Base-by-base conservation (phyloP, 2,113 vertebrate genomes). In the Monopterus albus region DNA sequence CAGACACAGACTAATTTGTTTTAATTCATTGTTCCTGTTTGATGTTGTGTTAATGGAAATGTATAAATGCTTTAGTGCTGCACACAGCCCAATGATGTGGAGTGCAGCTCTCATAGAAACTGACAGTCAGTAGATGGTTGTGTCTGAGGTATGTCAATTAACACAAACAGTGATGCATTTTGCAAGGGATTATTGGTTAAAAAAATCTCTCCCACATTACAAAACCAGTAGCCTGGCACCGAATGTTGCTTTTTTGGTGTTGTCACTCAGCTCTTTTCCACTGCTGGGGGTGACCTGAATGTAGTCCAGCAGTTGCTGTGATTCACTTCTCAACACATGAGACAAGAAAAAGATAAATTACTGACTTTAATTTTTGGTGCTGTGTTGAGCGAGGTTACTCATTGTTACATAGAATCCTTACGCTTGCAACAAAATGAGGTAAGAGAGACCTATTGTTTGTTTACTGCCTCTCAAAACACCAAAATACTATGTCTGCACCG, bases 381-480 rank as follows among this genome's bases (percentile, higher is more conserved):
- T 2, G 9, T 35, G 47, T 53, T 71, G 56, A 50, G 47, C 75
- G 72, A 74, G 56, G 72, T 72, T 66, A 56, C 43, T 66, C 65
- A 75, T 61, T 78, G 46, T 83, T 81, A 72, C 82, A 85, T 78
- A 88, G 79, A 79, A 63, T 53, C 60, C 65, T 50, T 31, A 20
- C n/a, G 3, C 42, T 76, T 53, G n/a, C 38, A 62, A 64, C 25
- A 6, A 59, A 46, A 63, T 21, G 56, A 14, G 23, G 50, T 26
- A 65, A 58, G 15, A 1, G 56, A 65, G 33, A 47, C 61, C 21
- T 14, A 17, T 15, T 3, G 2, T 25, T 21, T 47, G 18, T 43
- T 40, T 18, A 18, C 65, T 15, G 43, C 49, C 21, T 50, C 39
- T 46, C 42, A 43, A 25, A 49, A 35, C 0, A 0, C 51, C 45